These are phyloP conservation scores for Sebastes alutus DNA, from an alignment of 2,797 vertebrate genomes.

Conservation along the genomic window DNA sequence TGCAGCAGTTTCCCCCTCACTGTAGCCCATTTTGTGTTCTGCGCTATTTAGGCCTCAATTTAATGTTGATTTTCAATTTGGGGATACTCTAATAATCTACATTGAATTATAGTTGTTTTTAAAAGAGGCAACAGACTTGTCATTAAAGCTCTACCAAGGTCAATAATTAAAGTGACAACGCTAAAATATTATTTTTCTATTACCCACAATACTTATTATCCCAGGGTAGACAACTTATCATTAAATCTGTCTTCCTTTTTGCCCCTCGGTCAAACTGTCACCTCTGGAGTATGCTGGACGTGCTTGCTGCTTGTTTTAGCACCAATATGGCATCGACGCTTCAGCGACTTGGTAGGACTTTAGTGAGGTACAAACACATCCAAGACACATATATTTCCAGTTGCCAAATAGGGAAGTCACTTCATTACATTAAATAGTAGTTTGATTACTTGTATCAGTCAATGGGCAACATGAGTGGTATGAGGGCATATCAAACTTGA, in stretches of 20 bases:
- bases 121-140: not conserved
- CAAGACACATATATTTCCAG: not conserved
- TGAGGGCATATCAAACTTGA: not conserved
- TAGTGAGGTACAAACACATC: not conserved
- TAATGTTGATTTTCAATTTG: not conserved
- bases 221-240: not conserved
- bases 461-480: not conserved
- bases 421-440: not conserved
- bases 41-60: not conserved
- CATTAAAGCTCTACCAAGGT: not conserved
- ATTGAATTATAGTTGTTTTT: not conserved
- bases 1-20: slow-evolving; percentile 22
- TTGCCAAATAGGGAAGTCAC: not conserved
- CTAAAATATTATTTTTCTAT: not conserved
- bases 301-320: slow-evolving; percentile 34
- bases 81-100: not conserved
- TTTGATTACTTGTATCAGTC: not conserved
- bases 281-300: slow-evolving; percentile 25
- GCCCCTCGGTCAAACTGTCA: slow-evolving; percentile 7
- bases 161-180: not conserved
- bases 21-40: not conserved
- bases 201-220: not conserved
- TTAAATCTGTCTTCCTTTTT: slow-evolving; percentile 2
- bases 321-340: not conserved
- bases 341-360: not conserved